Evolutionary conservation across 2,113 vertebrate species (phyloP), one percentile per base, ranked within the genome.

Genomic region (Callithrix jacchus): DNA sequence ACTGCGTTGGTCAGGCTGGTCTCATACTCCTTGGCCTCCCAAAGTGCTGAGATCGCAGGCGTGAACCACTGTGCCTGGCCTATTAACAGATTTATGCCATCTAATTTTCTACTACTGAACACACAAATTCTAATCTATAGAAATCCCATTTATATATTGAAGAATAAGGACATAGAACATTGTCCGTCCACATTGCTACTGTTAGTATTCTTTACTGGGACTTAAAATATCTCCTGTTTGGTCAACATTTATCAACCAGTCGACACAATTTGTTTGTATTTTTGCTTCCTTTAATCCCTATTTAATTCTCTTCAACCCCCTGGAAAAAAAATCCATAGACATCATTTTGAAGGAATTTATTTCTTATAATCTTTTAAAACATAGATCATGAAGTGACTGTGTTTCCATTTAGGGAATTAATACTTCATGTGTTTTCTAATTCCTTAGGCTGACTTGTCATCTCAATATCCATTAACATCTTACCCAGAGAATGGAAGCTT

Each of bases 261-360:
- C 73, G 32, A 91, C 27, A 64, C 3, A 64, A 54, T 47, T 61
- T 73, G 25, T 58, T 82, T 37, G 4, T 52, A 49, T 56, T 85
- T 82, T 81, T 17, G 54, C 42, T 80, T 88, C 8, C 1, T 81
- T 85, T 83, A 76, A 14, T 87, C 83, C 20, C 56, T 42, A 87
- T 90, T 81, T 89, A 76, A 87, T 73, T 84, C 35, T 80, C 3
- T 91, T 87, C 83, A 58, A 21, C 27, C 25, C 30, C 23, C 21
- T 21, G 5, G 20, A n/a, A 56, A 35, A 70, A 70, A 49, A 74
- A 30, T 27, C 8, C 25, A 35, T 86, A 85, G 9, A 35, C 32
- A 47, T 66, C 68, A 47, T 52, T 90, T 94, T 82, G 52, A 79
- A 92, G 93, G 56, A 68, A 30, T 56, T 93, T 37, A 30, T 83